Conservation (phyloP, 2,888 invertebrate species). For the Aplocera efformata region DNA sequence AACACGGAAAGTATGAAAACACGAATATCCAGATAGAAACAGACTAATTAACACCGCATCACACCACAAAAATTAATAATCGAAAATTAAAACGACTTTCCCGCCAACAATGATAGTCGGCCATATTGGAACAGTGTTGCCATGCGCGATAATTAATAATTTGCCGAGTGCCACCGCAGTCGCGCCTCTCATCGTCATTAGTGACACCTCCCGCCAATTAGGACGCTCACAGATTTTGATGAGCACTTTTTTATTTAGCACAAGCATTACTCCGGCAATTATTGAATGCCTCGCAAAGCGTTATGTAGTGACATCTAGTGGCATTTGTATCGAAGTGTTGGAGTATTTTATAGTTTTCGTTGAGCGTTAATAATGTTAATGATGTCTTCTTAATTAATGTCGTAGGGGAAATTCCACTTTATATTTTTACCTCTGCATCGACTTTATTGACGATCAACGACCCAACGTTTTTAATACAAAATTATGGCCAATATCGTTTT, state of each 20-base stretch:
- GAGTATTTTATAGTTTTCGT: slow-evolving; percentile 42
- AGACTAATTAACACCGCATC: slow-evolving; percentile 15
- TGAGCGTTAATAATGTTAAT: slow-evolving; percentile 40
- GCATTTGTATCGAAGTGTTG: slow-evolving; percentile 38
- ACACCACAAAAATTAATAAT: slow-evolving; percentile 41
- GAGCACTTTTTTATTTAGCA: slow-evolving; percentile 75
- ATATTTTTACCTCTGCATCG: too few relatives aligned
- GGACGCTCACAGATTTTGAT: slow-evolving; percentile 70
- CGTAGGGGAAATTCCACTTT: not conserved
- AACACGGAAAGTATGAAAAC: too few relatives aligned
- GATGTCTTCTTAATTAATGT: slow-evolving; percentile 27
- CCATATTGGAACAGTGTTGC: slow-evolving; percentile 75
- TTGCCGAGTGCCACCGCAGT: slow-evolving; percentile 49
- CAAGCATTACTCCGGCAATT: slow-evolving; percentile 73
- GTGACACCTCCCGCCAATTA: slow-evolving; percentile 80
- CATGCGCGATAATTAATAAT: slow-evolving; percentile 79
- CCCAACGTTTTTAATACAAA: too few relatives aligned
- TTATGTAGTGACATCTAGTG: slow-evolving; percentile 44
- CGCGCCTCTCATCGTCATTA: slow-evolving; percentile 67
- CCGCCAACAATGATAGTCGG: slow-evolving; percentile 63
- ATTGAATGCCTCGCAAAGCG: slow-evolving; percentile 69
- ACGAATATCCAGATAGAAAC: not conserved
- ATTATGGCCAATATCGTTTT: too few relatives aligned
- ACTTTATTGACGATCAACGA: too few relatives aligned
- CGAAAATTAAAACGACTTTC: slow-evolving; percentile 55